phyloP scores from a whole-genome alignment of 2,888 invertebrate species.

The Sphaeridia pumilis region DNA sequence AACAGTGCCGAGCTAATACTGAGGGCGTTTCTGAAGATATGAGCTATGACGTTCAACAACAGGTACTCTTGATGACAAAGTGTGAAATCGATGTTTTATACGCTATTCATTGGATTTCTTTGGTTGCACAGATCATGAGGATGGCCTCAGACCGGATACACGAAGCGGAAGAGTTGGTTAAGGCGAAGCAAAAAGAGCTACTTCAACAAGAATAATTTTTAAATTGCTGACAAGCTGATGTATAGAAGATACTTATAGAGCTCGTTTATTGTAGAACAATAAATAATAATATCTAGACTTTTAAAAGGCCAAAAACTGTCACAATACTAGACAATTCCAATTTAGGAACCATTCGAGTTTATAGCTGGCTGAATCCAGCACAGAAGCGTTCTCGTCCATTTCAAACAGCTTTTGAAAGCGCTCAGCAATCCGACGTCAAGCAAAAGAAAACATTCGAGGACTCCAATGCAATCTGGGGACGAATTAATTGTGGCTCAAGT shows the following conservation, averaged over 20 bases:
- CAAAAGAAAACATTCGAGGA: no score
- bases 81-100: not conserved
- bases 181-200: conserved; percentile 64
- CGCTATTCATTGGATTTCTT: conserved; percentile 8
- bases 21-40: conserved; percentile 57
- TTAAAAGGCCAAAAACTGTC: no score
- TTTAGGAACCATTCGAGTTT: no score
- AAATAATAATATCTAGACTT: not conserved
- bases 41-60: conserved; percentile 51
- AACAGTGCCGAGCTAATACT: conserved; percentile 56
- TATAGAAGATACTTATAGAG: no score
- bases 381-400: no score
- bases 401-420: no score
- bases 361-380: no score
- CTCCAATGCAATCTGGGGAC: no score
- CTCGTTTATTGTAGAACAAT: not conserved
- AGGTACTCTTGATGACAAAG: conserved; percentile 37
- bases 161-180: conserved; percentile 54
- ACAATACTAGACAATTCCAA: no score
- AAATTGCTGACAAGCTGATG: no score
- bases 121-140: conserved; percentile 49
- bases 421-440: no score
- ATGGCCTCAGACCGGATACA: conserved; percentile 55
- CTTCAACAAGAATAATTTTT: conserved; percentile 37
- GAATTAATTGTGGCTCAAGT: no score